Conservation (phyloP, 2,888 invertebrate species). For the Cordilura impudica region DNA sequence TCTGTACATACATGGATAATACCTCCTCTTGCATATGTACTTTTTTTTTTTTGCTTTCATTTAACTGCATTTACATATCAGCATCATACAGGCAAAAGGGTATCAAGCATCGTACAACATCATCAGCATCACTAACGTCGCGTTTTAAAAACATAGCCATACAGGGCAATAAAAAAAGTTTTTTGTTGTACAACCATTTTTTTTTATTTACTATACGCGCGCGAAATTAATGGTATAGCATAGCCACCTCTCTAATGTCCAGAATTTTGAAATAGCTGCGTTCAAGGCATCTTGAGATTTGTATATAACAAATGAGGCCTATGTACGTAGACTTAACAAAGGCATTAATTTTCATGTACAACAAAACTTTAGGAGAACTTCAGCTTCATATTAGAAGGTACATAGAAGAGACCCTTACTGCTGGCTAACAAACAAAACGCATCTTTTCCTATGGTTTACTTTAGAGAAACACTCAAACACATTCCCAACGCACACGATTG, state of each 20-base stretch:
- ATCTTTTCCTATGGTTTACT: background rate
- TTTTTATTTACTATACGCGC: slow-evolving; percentile 38
- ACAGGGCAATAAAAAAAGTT: background rate
- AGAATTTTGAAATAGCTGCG: background rate
- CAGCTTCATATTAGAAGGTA: slow-evolving; percentile 18
- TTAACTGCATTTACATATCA: slow-evolving; percentile 43
- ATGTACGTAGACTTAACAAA: background rate
- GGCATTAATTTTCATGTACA: background rate
- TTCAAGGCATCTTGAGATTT: slow-evolving; percentile 20
- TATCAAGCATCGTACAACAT: slow-evolving; percentile 32
- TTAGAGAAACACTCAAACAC: slow-evolving; percentile 28
- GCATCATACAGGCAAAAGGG: slow-evolving; percentile 21
- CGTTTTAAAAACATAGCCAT: slow-evolving; percentile 24
- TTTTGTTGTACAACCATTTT: slow-evolving; percentile 6
- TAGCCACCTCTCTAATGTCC: background rate
- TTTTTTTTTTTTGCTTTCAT: slow-evolving; percentile 16
- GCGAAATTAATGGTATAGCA: slow-evolving; percentile 27
- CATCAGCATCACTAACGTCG: slow-evolving; percentile 38
- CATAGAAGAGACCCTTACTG: background rate
- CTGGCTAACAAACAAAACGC: slow-evolving; percentile 14
- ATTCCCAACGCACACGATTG: slow-evolving; percentile 30
- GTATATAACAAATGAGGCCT: slow-evolving; percentile 44
- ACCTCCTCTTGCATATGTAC: slow-evolving; percentile 41
- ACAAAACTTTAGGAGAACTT: background rate
- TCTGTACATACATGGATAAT: slow-evolving; percentile 36